Evolutionary conservation across 2,888 invertebrate genomes (phyloP).

Genomic region (Incurvaria masculella): DNA sequence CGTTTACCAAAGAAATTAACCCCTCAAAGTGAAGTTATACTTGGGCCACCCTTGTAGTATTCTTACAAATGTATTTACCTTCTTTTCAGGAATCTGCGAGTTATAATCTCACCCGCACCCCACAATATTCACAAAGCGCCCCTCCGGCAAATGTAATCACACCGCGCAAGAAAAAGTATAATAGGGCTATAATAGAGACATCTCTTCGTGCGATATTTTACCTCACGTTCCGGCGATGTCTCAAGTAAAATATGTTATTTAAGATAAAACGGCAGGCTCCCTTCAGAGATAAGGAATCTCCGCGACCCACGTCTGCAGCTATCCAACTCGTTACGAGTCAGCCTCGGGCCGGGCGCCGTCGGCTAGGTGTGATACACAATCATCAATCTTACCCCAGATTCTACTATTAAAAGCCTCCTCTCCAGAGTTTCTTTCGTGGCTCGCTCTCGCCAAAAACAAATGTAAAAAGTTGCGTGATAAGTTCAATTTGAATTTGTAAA

Average conservation of each 20-base stretch:
- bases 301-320: conserved; percentile 50
- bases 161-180: background rate
- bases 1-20: too few relatives aligned
- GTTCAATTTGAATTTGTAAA: conserved; percentile 59
- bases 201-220: background rate
- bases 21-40: too few relatives aligned
- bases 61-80: too few relatives aligned
- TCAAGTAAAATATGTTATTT: conserved; percentile 56
- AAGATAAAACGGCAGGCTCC: conserved; percentile 49
- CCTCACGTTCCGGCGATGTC: conserved; percentile 32
- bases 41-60: too few relatives aligned
- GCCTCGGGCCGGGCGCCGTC: conserved; percentile 35
- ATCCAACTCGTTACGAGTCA: conserved; percentile 53
- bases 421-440: conserved; percentile 44
- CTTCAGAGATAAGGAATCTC: conserved; percentile 53
- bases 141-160: background rate
- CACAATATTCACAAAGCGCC: too few relatives aligned
- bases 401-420: conserved; percentile 57
- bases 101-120: too few relatives aligned
- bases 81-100: too few relatives aligned
- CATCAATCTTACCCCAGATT: conserved; percentile 56
- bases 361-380: conserved; percentile 59
- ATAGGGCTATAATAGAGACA: background rate
- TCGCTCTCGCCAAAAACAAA: conserved; percentile 56
- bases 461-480: conserved; percentile 59